These are phyloP conservation scores for Tachycineta bicolor DNA, from an alignment of 2,113 vertebrate genomes.

Conservation along the genomic window DNA sequence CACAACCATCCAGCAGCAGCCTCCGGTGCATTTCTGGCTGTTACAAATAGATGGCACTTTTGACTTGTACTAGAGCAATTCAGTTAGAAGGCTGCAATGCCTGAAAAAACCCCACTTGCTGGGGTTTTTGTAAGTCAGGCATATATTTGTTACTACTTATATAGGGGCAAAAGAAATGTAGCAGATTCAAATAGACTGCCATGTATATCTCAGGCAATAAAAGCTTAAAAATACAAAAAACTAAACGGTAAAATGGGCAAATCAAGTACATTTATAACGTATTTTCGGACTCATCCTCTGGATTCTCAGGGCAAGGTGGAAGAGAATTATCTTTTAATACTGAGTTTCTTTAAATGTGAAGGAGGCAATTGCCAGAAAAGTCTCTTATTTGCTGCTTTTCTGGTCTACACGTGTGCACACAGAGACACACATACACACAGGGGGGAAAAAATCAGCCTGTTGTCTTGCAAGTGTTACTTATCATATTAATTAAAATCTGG, in stretches of 20 bases:
- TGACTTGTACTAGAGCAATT: constrained; percentile 67
- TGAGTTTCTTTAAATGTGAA: constrained; percentile 22
- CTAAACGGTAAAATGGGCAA: constrained; percentile 23
- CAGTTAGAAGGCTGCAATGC: neutral
- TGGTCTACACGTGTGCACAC: constrained; percentile 61
- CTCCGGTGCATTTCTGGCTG: constrained; percentile 72
- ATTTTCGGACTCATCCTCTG: neutral
- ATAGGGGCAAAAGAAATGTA: constrained; percentile 65
- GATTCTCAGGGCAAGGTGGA: neutral
- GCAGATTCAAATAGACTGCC: constrained; percentile 30
- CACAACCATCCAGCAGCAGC: neutral
- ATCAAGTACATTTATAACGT: neutral
- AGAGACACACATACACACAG: constrained; percentile 55
- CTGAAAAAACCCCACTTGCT: neutral
- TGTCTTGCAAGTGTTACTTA: constrained; percentile 98
- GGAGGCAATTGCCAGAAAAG: constrained; percentile 37
- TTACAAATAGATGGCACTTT: constrained; percentile 84
- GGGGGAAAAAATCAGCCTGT: constrained; percentile 83
- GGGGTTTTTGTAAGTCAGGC: constrained; percentile 36
- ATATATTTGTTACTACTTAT: constrained; percentile 34
- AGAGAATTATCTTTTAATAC: constrained; percentile 52
- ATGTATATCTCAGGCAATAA: constrained; percentile 10
- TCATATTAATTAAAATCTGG: constrained; percentile 99
- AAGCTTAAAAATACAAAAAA: constrained; percentile 49
- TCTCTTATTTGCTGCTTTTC: constrained; percentile 34